Percentiles rank a stretch among this genome's conserved stretches.
Conservation (phyloP, 2,113 vertebrate species). For the Etheostoma cragini region DNA sequence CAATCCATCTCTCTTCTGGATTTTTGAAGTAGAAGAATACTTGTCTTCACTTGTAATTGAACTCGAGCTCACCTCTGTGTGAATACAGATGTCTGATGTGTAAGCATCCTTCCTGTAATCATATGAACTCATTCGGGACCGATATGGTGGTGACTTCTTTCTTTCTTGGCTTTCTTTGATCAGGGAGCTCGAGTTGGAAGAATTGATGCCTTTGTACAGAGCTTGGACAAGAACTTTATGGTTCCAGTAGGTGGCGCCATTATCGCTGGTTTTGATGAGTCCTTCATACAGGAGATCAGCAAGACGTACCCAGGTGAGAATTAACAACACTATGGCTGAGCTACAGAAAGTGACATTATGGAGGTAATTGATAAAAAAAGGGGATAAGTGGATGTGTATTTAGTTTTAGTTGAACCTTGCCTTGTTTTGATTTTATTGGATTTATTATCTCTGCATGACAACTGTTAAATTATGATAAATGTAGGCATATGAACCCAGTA, state of each 20-base stretch:
- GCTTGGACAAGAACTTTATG: constrained; percentile 99
- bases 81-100: neutral
- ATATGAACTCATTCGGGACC: neutral
- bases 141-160: neutral
- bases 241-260: constrained; percentile 99
- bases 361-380: neutral
- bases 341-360: no score
- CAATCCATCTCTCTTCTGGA: neutral
- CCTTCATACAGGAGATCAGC: constrained; percentile 95
- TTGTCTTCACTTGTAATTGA: neutral
- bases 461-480: neutral
- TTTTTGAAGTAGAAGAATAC: neutral
- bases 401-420: neutral
- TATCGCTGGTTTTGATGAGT: constrained; percentile 93
- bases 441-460: neutral
- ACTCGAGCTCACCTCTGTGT: neutral
- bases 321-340: neutral
- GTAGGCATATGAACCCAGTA: neutral
- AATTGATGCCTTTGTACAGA: constrained; percentile 98
- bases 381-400: neutral
- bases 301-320: constrained; percentile 95
- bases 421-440: neutral
- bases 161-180: neutral
- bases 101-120: neutral
- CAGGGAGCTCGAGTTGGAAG: constrained; percentile 93